Evolutionary conservation across 2,113 vertebrate species (phyloP).

Genomic region (Seriola rivoliana): DNA sequence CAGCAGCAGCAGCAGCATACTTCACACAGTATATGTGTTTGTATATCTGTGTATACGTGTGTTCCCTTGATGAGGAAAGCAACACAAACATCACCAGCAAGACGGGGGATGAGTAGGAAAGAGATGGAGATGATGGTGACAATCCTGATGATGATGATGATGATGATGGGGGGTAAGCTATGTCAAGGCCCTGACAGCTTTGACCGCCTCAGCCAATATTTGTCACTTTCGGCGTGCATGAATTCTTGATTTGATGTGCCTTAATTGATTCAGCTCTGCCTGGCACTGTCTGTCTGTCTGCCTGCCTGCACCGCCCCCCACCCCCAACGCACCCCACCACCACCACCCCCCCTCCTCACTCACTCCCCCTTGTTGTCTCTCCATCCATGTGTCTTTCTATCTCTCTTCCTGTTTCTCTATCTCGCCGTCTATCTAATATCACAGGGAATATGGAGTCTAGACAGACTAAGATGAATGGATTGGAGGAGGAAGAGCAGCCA

Average conservation of each 20-base stretch:
- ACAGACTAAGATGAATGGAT: conserved; percentile 49
- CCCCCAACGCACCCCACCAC: no score
- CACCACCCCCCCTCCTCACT: not conserved
- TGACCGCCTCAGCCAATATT: conserved; percentile 87
- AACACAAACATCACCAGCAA: conserved; percentile 10
- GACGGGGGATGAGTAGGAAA: conserved; percentile 1
- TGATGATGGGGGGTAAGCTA: conserved; percentile 55
- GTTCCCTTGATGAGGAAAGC: not conserved
- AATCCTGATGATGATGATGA: conserved; percentile 38
- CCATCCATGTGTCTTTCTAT: conserved; percentile 16
- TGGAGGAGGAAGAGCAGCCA: conserved; percentile 61
- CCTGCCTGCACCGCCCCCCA: conserved; percentile 3
- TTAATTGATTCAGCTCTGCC: conserved; percentile 95
- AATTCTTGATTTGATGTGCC: conserved; percentile 96
- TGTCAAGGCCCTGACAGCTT: conserved; percentile 70
- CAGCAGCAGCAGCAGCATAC: not conserved
- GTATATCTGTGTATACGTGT: not conserved
- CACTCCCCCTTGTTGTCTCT: not conserved
- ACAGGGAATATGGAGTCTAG: conserved; percentile 27
- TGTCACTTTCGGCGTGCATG: conserved; percentile 94
- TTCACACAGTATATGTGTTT: no score
- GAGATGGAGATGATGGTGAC: not conserved
- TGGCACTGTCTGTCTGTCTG: conserved; percentile 87
- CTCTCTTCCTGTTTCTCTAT: conserved; percentile 1
- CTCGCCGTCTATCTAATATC: conserved; percentile 33